These are phyloP conservation scores for Blastobasis lacticolella DNA, from an alignment of 2,888 invertebrate genomes.

Conservation along the genomic window DNA sequence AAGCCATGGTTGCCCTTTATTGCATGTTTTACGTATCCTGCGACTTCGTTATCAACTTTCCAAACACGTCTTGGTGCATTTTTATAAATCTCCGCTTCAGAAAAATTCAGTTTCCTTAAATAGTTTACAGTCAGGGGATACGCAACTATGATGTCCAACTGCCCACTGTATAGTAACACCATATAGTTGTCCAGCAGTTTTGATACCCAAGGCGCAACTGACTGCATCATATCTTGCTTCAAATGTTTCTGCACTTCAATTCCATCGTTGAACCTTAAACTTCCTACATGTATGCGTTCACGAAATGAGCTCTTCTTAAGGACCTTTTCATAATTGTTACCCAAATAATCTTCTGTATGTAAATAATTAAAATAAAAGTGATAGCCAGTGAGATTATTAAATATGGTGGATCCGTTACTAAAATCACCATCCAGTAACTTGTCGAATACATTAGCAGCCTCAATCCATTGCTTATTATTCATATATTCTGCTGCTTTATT, in stretches of 20 bases:
- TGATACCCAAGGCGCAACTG: conserved; percentile 76
- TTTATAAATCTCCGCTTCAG: conserved; percentile 69
- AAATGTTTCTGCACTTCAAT: conserved; percentile 75
- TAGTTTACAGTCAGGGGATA: conserved; percentile 84
- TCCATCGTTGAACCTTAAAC: conserved; percentile 72
- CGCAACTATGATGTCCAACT: conserved; percentile 86
- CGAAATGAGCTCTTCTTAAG: conserved; percentile 72
- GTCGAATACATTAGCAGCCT: neutral
- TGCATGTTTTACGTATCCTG: conserved; percentile 77
- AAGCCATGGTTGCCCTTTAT: conserved; percentile 70
- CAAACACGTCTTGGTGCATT: conserved; percentile 72
- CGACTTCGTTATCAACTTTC: conserved; percentile 72
- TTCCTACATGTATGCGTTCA: conserved; percentile 84
- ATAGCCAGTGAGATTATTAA: neutral
- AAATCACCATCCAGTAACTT: neutral
- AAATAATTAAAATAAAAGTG: neutral
- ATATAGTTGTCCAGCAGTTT: conserved; percentile 72
- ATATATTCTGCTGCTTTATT: neutral
- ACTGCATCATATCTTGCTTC: conserved; percentile 79
- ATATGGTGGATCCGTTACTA: neutral
- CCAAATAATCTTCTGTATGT: neutral
- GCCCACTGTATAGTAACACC: conserved; percentile 85
- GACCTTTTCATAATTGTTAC: conserved; percentile 41
- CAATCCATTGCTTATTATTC: neutral
- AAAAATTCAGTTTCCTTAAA: conserved; percentile 76